Evolutionary conservation across 2,888 invertebrate species (phyloP), one percentile per base, ranked within the genome.

Genomic region (Callyntrura guangdongensis): DNA sequence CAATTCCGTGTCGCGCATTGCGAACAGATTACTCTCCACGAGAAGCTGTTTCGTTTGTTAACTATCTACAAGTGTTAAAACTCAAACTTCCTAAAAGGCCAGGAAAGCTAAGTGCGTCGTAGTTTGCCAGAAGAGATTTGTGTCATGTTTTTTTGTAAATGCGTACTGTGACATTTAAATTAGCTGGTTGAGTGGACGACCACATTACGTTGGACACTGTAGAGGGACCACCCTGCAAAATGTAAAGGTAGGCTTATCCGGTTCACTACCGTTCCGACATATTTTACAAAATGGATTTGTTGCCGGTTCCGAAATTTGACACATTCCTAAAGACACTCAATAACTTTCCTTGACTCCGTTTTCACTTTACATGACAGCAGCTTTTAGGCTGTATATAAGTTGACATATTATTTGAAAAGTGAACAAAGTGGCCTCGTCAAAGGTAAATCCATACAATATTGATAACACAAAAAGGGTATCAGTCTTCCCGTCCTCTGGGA

Each of bases 401-500:
- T 81, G 0, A 1, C 2, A 20, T 56, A 56, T 25, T 56, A 69
- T 69, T 25, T 69, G 14, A 36, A 47, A 77, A 27, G 25, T 36
- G 8, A 59, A 86, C 88, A 89, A 86, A 81, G 91, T 91, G 91
- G 86, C 91, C 45, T 91, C 90, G 64, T 86, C 91, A 56, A 83
- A 90, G 56, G 90, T 86, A 84, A 90, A 91, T 36, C 89, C 90
- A 69, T 88, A 86, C 91, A 92, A 83, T 89, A 92, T 92, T 91
- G 92, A 92, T 87, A 92, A 85, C 85, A 81, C 89, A 64, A 91
- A 91, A 92, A 91, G 83, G 83, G 89, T 87, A 67, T 92, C 91
- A 77, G 91, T 92, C 91, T 91, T 97, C 95, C 97, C 97, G 94
- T 97, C 97, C 94, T 98, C 98, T 95, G 98, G 98, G 94, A 98